Evolutionary conservation across 1,140 invertebrate species (phyloP).

Genomic region (Hyles vespertilio): DNA sequence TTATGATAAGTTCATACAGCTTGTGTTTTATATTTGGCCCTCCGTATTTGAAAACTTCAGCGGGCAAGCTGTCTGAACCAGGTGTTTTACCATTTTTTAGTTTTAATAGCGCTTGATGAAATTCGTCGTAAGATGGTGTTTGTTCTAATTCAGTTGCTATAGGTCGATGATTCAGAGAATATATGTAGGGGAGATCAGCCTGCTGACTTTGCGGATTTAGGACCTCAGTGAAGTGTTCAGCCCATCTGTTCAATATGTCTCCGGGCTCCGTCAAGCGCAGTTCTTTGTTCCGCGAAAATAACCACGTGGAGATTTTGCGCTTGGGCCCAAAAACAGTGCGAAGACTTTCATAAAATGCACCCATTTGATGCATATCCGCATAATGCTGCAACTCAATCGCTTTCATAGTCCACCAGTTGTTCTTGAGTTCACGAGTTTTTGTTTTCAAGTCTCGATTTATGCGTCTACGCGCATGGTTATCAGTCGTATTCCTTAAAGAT

Average conservation of each 20-base stretch:
- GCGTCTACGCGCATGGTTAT: background rate
- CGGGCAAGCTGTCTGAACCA: slow-evolving; percentile 7
- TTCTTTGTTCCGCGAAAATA: background rate
- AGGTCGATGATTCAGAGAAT: background rate
- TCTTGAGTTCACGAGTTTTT: slow-evolving; percentile 22
- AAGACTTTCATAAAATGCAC: slow-evolving; percentile 20
- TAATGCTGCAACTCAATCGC: slow-evolving; percentile 18
- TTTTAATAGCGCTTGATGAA: slow-evolving; percentile 7
- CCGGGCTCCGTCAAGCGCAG: background rate
- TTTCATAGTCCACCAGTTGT: slow-evolving; percentile 22
- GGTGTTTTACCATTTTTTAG: slow-evolving; percentile 14
- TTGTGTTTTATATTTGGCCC: slow-evolving; percentile 4
- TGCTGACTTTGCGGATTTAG: background rate
- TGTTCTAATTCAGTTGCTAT: background rate
- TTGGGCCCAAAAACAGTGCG: background rate
- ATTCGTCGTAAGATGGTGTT: slow-evolving; percentile 8
- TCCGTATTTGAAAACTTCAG: slow-evolving; percentile 5
- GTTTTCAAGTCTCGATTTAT: slow-evolving; percentile 8
- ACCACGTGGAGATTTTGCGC: background rate
- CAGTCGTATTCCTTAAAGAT: background rate
- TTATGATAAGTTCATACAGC: slow-evolving; percentile 2
- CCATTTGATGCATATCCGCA: slow-evolving; percentile 21
- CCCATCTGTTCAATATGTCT: background rate
- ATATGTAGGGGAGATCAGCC: background rate
- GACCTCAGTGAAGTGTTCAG: slow-evolving; percentile 2